phyloP scores from a whole-genome alignment of 2,888 invertebrate genomes.

The Dioctria rufipes region DNA sequence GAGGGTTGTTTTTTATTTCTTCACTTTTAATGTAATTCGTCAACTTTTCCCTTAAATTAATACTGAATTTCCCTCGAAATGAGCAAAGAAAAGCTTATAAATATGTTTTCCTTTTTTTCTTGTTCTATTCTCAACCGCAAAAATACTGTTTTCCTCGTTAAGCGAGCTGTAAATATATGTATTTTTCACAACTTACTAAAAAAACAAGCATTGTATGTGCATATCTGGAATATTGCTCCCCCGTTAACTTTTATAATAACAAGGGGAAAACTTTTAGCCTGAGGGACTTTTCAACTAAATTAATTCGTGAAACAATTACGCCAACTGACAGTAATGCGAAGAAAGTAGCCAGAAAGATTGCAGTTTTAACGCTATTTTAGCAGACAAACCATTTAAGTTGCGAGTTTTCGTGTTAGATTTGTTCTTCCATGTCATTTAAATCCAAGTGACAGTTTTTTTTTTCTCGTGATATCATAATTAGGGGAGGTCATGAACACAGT shows the following conservation, averaged over 20 bases:
- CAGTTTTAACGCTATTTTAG: constrained; percentile 25
- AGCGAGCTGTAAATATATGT: constrained; percentile 4
- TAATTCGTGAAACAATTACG: constrained; percentile 27
- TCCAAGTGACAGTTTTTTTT: constrained; percentile 25
- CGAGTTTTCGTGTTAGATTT: not conserved
- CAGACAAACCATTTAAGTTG: not conserved
- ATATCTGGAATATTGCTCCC: too few relatives aligned
- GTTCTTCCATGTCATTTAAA: constrained; percentile 34
- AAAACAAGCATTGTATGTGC: not conserved
- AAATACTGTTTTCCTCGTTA: not conserved
- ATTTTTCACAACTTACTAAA: not conserved
- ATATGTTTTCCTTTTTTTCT: not conserved
- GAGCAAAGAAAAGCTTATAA: constrained; percentile 17
- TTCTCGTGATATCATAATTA: not conserved
- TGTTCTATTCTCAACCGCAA: constrained; percentile 7
- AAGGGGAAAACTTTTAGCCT: constrained; percentile 17
- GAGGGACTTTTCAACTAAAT: constrained; percentile 5
- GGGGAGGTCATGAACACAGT: constrained; percentile 24
- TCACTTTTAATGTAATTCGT: constrained; percentile 47
- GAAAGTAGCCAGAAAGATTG: constrained; percentile 19
- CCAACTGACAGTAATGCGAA: constrained; percentile 8
- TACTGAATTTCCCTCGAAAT: constrained; percentile 21
- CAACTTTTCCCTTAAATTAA: constrained; percentile 42
- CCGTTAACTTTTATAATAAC: constrained; percentile 8
- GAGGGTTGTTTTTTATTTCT: constrained; percentile 45